phyloP scores from a whole-genome alignment of 1,140 invertebrate genomes.

The Aphis gossypii region DNA sequence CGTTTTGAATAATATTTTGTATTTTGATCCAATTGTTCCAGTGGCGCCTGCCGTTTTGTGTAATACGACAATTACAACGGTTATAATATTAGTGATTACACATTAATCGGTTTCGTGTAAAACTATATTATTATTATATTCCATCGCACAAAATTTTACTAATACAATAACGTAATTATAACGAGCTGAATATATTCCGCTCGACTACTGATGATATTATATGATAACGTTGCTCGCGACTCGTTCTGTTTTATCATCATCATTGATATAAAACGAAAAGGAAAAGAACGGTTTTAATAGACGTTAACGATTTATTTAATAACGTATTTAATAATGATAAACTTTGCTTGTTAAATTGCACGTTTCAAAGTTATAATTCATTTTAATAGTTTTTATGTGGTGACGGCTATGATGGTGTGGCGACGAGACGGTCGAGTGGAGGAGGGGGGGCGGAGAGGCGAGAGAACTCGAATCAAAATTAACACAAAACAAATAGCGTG shows the following conservation, averaged over 20 bases:
- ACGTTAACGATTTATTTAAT: not conserved
- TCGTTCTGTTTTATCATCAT: not conserved
- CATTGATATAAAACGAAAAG: not conserved
- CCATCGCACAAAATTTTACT: too few species aligned
- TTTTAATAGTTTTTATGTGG: constrained; percentile 1
- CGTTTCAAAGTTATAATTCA: constrained; percentile 1
- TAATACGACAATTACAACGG: not conserved
- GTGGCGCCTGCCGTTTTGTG: not conserved
- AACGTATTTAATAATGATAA: not conserved
- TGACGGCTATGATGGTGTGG: not conserved
- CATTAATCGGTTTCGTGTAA: not conserved
- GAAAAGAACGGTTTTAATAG: not conserved
- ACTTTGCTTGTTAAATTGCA: not conserved
- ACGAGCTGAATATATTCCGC: too few species aligned
- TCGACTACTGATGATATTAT: too few species aligned
- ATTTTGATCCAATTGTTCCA: not conserved
- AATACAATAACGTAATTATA: too few species aligned
- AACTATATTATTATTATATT: not conserved
- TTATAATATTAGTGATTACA: not conserved
- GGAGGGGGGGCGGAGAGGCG: too few species aligned
- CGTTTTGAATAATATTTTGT: not conserved
- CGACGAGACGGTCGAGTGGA: too few species aligned
- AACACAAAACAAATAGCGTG: constrained; percentile 5
- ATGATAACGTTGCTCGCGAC: not conserved
- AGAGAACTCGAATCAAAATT: constrained; percentile 21